Base-by-base conservation (phyloP, 1,140 invertebrate genomes). In the Sinella curviseta region DNA sequence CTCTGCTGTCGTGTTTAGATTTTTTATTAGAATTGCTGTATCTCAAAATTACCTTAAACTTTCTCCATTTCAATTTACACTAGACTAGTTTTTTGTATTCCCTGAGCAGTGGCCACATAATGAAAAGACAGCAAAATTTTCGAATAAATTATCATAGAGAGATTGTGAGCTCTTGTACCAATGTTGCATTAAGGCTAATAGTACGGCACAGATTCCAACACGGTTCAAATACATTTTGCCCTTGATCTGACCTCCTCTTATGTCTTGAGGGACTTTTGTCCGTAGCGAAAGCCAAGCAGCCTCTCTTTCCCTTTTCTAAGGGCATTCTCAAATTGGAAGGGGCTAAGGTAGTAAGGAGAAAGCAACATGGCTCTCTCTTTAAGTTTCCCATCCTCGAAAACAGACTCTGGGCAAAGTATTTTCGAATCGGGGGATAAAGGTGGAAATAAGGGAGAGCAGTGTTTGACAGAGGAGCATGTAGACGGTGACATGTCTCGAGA, bases 341-440 rank as follows among this genome's bases (percentile, higher is more conserved):
- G 4, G 55, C 24, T 12, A 60, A 60, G 24, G 55, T 60, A 3
- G 3, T 14, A 24, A 70, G 30, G 14, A 70, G 12, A 30, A 33
- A 33, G 30, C 24, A 70, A 30, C 28, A 70, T 70, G 65, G 65
- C 65, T 31, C 31, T 70, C 8, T 70, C 65, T 12, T 33, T 70
- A 33, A 70, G 65, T n/a, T 70, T 70, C n/a, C 65, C 65, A 12
- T 70, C 65, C 2, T 70, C 65, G 4, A 70, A 70, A 12, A n/a
- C 65, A 16, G 26, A 33, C 24, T 70, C 65, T 4, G 65, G 65
- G 30, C 26, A 70, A 33, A 70, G 30, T 33, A 70, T 70, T 33
- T 70, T 70, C 31, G 65, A 70, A 14, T 12, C 65, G 8, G 30
- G 8, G 26, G 65, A 70, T 17, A 33, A 14, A 2, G 65, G 8